phyloP scores from a whole-genome alignment of 35 echinoderm and acorn worm genomes.

The Apostichopus parvimensis region DNA sequence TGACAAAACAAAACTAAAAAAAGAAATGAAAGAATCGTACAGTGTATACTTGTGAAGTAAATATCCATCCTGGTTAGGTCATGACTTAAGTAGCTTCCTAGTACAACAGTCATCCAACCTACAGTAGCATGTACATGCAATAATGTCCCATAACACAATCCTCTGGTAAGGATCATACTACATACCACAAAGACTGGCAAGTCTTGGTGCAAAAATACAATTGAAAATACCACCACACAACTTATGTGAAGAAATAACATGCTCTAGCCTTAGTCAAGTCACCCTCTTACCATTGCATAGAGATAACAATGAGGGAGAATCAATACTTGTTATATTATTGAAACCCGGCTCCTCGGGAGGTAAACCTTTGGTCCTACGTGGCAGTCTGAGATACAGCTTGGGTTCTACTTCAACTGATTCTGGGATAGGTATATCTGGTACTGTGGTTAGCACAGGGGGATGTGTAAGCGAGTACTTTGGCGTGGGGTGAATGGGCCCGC shows the following conservation, averaged over 20 bases:
- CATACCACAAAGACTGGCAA: background rate
- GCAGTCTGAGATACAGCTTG: background rate
- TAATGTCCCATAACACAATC: too few species aligned
- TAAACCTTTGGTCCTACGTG: background rate
- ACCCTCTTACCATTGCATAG: slow-evolving; percentile 17
- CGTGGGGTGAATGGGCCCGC: too few species aligned
- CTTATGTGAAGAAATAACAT: background rate
- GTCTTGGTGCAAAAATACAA: background rate
- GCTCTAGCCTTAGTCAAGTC: background rate
- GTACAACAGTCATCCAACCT: too few species aligned
- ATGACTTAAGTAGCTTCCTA: too few species aligned
- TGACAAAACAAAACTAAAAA: too few species aligned
- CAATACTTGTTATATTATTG: background rate
- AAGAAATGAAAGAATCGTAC: too few species aligned
- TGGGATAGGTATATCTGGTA: background rate
- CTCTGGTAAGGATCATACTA: too few species aligned
- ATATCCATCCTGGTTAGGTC: too few species aligned
- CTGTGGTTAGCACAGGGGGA: too few species aligned
- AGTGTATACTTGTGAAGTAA: too few species aligned
- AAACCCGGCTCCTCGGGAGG: background rate
- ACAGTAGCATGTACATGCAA: too few species aligned
- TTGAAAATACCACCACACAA: background rate
- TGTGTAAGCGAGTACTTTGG: too few species aligned
- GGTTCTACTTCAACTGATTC: background rate
- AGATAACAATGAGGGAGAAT: background rate